Base-by-base conservation (phyloP, 2,797 vertebrate genomes). In the Clarias pachynema region DNA sequence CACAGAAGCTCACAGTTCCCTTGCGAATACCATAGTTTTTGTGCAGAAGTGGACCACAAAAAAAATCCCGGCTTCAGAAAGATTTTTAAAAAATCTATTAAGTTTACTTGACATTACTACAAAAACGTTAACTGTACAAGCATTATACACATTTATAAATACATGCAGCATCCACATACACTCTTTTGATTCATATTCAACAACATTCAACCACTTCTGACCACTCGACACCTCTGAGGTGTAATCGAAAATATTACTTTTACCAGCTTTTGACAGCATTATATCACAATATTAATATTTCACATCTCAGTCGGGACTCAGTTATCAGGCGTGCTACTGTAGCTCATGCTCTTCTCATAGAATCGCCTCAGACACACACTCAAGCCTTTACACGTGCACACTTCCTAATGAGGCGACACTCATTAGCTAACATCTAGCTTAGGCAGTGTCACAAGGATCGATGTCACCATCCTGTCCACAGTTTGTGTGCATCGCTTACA, bases 361-460 rank as follows among this genome's bases (percentile, higher is more conserved):
- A 75, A 57, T 66, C 62, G 65, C 6, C 29, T n/a, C 29, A 60
- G 29, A 16, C 53, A 26, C 22, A 68, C 15, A 29, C 40, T 22
- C 80, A 12, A 0, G 86, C 26, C 83, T 40, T 70, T 62, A 60
- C 26, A 24, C 49, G 26, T 59, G 85, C 69, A 16, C 81, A 24
- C 57, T 80, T 49, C 1, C 77, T 81, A 81, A 85, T 73, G 40
- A 85, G 68, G 53, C 26, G 3, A 29, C 40, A 78, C 60, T 84
- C 44, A 68, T 77, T 65, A 66, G 62, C 26, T 68, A 37, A 37
- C 29, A 40, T 77, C 73, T 78, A 57, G 14, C 22, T 5, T 5
- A 65, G 40, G 34, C 40, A 62, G 34, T 79, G 24, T 49, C 37
- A 53, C 14, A 24, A 56, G 40, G 22, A 22, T 68, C 7, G 15